A percentile compares a stretch with the other conserved stretches of the same genome.
Evolutionary conservation across 2,113 vertebrate species (phyloP).

Genomic region (Electrona antarctica): DNA sequence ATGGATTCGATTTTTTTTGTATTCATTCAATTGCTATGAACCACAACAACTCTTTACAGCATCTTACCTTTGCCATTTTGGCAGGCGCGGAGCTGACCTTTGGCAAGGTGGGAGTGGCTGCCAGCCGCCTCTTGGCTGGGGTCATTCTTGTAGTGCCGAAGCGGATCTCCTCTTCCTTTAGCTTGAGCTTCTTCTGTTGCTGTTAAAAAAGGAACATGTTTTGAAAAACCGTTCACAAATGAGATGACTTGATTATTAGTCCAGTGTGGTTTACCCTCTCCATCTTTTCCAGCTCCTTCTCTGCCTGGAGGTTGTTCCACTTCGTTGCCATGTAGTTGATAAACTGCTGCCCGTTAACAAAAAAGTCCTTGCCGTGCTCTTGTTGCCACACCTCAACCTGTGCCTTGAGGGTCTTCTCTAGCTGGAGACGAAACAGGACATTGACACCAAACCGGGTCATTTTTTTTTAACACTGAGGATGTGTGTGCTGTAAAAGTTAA

Average conservation of each 20-base stretch:
- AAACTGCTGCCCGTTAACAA: slow-evolving; percentile 87
- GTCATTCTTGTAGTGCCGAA: slow-evolving; percentile 83
- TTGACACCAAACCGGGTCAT: slow-evolving; percentile 12
- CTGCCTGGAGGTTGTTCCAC: slow-evolving; percentile 83
- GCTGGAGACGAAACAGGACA: slow-evolving; percentile 64
- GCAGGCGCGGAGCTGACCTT: slow-evolving; percentile 42
- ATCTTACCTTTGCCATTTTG: slow-evolving; percentile 87
- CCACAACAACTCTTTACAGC: too few relatives aligned
- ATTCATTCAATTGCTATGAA: too few relatives aligned
- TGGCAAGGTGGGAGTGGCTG: slow-evolving; percentile 61
- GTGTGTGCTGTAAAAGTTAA: too few relatives aligned
- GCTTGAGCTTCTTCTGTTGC: slow-evolving; percentile 90
- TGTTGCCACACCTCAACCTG: slow-evolving; percentile 86
- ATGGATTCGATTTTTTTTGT: too few relatives aligned
- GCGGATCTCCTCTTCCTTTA: slow-evolving; percentile 88
- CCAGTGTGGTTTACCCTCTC: slow-evolving; percentile 72
- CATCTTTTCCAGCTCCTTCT: slow-evolving; percentile 84
- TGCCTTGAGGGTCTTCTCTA: slow-evolving; percentile 83
- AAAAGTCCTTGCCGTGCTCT: slow-evolving; percentile 77
- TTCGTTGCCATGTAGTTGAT: slow-evolving; percentile 85
- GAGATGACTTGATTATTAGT: slow-evolving; percentile 58
- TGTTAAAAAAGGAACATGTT: slow-evolving; percentile 47
- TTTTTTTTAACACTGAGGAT: not conserved
- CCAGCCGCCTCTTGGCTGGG: slow-evolving; percentile 81
- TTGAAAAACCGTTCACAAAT: not conserved